These are phyloP conservation scores for Drosophila equinoxialis DNA, from an alignment of 1,140 invertebrate genomes.

Conservation along the genomic window DNA sequence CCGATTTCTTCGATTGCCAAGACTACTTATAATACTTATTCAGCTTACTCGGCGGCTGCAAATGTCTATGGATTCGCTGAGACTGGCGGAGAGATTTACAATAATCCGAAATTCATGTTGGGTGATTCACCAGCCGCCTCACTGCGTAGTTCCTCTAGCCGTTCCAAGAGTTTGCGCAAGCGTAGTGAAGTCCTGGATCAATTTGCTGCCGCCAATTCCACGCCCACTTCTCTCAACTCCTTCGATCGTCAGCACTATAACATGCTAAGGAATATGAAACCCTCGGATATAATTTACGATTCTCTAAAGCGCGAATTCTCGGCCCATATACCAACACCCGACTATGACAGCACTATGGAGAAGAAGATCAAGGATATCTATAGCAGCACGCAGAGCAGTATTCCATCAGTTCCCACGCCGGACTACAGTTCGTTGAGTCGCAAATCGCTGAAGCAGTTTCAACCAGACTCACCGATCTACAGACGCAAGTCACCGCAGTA, in stretches of 20 bases:
- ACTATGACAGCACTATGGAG: constrained; percentile 82
- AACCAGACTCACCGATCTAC: constrained; percentile 81
- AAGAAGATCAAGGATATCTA: constrained; percentile 82
- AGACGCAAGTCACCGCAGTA: constrained; percentile 79
- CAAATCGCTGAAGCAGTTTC: constrained; percentile 75
- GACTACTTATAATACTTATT: constrained; percentile 48
- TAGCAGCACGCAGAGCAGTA: constrained; percentile 79
- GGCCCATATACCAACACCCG: constrained; percentile 76
- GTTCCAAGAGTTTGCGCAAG: constrained; percentile 60
- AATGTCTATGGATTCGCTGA: constrained; percentile 79
- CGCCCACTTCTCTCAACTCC: constrained; percentile 65
- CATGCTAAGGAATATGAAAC: constrained; percentile 83
- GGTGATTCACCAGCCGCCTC: constrained; percentile 72
- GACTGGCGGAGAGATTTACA: constrained; percentile 80
- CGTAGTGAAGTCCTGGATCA: constrained; percentile 72
- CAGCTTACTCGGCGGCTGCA: constrained; percentile 63
- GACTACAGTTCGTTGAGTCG: constrained; percentile 81
- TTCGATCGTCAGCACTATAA: constrained; percentile 76
- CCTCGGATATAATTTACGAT: constrained; percentile 86
- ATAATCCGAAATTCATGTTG: constrained; percentile 81
- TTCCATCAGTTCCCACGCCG: constrained; percentile 80
- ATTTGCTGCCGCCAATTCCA: constrained; percentile 73
- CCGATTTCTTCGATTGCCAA: constrained; percentile 27
- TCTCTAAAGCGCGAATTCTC: constrained; percentile 84
- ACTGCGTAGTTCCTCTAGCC: constrained; percentile 62